Conservation (phyloP, 1,140 invertebrate genomes). For the Anastatus disparis region DNA sequence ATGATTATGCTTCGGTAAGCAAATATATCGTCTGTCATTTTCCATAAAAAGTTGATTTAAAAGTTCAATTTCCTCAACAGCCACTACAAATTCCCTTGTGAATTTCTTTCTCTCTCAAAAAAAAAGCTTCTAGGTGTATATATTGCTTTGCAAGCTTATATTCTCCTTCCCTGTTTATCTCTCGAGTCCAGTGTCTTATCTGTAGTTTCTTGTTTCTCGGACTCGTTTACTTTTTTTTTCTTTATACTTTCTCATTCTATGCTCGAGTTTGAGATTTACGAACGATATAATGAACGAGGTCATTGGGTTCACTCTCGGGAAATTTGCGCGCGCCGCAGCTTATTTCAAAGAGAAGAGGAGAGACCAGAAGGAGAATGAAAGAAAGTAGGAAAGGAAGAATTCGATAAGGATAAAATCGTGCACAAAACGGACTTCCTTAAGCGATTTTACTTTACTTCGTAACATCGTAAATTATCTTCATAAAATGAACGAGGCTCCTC, state of each 20-base stretch:
- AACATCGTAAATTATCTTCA: slow-evolving; percentile 33
- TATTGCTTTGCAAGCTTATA: slow-evolving; percentile 15
- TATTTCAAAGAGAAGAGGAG: no score
- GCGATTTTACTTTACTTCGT: background rate
- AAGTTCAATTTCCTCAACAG: slow-evolving; percentile 55
- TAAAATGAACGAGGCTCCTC: background rate
- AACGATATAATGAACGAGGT: slow-evolving; percentile 32
- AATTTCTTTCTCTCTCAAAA: slow-evolving; percentile 42
- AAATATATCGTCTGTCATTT: background rate
- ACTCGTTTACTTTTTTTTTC: background rate
- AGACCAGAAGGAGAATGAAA: background rate
- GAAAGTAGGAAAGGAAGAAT: no score
- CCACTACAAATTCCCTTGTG: slow-evolving; percentile 53
- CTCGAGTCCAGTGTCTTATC: background rate
- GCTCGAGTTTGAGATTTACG: slow-evolving; percentile 17
- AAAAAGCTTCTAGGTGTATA: slow-evolving; percentile 48
- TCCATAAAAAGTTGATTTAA: slow-evolving; percentile 43
- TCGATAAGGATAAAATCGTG: slow-evolving; percentile 21
- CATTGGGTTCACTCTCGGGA: slow-evolving; percentile 35
- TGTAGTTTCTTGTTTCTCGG: background rate
- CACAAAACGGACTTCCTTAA: background rate
- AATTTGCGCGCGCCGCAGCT: slow-evolving; percentile 25
- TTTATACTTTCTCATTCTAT: background rate
- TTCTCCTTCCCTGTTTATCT: background rate
- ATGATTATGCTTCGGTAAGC: background rate